These are phyloP conservation scores for Tragulus kanchil DNA, from an alignment of 2,113 vertebrate species.

Conservation along the genomic window DNA sequence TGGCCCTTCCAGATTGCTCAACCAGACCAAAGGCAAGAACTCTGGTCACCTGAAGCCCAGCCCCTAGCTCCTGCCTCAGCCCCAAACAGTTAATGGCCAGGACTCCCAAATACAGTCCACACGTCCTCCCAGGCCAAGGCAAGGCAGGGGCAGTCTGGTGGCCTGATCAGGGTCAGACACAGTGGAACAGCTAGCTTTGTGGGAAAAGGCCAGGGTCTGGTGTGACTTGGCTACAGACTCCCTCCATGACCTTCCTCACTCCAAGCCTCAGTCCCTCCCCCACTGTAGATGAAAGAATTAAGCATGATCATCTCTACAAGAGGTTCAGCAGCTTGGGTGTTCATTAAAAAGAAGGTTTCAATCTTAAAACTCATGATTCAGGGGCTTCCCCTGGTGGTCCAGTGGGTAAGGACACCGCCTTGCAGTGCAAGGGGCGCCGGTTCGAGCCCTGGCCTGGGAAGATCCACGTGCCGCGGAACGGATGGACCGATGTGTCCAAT, in stretches of 20 bases:
- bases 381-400: too few species aligned
- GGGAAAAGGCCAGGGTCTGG: neutral
- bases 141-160: neutral
- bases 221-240: neutral
- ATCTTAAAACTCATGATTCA: neutral
- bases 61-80: neutral
- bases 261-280: neutral
- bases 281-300: neutral
- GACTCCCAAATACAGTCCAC: neutral
- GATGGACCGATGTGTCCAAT: too few species aligned
- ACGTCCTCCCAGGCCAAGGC: neutral
- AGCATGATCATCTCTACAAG: neutral
- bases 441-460: too few species aligned
- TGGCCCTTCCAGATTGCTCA: neutral
- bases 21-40: neutral
- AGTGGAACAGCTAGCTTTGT: neutral
- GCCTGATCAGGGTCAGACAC: neutral
- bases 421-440: too few species aligned
- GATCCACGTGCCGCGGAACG: too few species aligned
- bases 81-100: neutral
- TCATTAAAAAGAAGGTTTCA: neutral
- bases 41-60: neutral
- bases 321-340: neutral
- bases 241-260: neutral
- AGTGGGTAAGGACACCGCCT: too few species aligned